These are phyloP conservation scores for Pterocles orientalis DNA, from an alignment of 2,113 vertebrate species.

Conservation along the genomic window DNA sequence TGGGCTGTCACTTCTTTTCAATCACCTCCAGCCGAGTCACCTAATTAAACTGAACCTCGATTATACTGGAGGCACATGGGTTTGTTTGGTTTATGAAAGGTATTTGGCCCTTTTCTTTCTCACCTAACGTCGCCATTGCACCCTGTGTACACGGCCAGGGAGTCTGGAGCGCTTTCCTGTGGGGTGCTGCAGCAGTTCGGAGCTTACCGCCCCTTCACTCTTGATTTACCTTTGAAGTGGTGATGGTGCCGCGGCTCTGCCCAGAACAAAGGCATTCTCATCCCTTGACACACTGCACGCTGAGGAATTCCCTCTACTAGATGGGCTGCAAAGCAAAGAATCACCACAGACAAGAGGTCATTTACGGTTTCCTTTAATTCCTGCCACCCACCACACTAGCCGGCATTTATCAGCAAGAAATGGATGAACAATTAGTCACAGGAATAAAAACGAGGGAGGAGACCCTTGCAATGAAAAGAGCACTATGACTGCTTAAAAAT, in stretches of 20 bases:
- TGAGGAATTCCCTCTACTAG: not conserved
- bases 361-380: conserved; percentile 10
- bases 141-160: rapidly evolving
- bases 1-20: not conserved
- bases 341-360: not conserved
- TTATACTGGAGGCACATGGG: not conserved
- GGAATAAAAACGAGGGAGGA: not conserved
- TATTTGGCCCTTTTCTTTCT: not conserved
- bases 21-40: not conserved
- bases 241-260: not conserved
- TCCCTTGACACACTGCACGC: not conserved
- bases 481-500: not conserved
- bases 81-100: not conserved
- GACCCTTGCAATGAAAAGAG: not conserved
- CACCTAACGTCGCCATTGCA: not conserved
- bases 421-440: not conserved
- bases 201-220: not conserved
- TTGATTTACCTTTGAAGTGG: not conserved
- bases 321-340: not conserved
- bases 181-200: not conserved
- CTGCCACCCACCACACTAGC: not conserved
- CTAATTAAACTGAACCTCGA: not conserved
- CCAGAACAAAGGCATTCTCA: conserved; percentile 27
- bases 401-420: not conserved
- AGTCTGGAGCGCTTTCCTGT: rapidly evolving